Percentiles rank a stretch among this genome's conserved stretches.
Evolutionary conservation across 2,888 invertebrate species (phyloP).

Genomic region (Hartigia nigra): DNA sequence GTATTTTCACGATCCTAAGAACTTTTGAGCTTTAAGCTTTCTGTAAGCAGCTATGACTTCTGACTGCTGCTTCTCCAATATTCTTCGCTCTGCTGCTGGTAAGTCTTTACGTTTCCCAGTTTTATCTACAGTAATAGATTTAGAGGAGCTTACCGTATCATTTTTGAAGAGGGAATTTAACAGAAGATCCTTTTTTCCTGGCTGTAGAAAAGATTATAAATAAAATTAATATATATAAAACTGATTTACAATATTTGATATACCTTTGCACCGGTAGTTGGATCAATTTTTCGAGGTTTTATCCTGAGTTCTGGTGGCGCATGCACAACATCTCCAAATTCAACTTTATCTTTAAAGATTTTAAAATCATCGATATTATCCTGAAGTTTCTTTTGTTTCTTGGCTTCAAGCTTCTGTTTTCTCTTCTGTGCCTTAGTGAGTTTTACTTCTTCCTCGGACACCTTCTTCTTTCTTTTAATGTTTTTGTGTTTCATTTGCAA

Average conservation of each 20-base stretch:
- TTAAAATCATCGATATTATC: constrained; percentile 67
- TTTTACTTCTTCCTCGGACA: constrained; percentile 40
- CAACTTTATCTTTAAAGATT: constrained; percentile 71
- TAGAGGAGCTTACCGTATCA: constrained; percentile 18
- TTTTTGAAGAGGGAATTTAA: constrained; percentile 68
- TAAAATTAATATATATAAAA: background rate
- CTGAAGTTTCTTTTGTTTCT: constrained; percentile 65
- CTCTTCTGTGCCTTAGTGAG: constrained; percentile 70
- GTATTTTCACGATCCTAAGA: constrained; percentile 18
- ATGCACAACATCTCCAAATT: constrained; percentile 81
- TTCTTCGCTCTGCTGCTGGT: constrained; percentile 70
- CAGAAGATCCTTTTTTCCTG: constrained; percentile 74
- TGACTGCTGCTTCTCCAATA: constrained; percentile 71
- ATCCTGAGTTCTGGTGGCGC: constrained; percentile 76
- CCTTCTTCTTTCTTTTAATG: constrained; percentile 57
- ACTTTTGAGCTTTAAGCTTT: constrained; percentile 65
- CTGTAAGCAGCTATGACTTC: constrained; percentile 73
- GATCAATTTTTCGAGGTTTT: constrained; percentile 68
- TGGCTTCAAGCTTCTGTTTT: constrained; percentile 67
- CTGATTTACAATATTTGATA: constrained; percentile 47
- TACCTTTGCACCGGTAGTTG: constrained; percentile 63
- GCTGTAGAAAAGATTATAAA: constrained; percentile 65
- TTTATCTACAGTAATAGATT: constrained; percentile 58
- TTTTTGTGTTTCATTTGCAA: constrained; percentile 58
- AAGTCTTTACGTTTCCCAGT: constrained; percentile 74